Evolutionary conservation across 2,113 vertebrate species (phyloP), one percentile per base, ranked within the genome.

Genomic region (Heterocephalus glaber): DNA sequence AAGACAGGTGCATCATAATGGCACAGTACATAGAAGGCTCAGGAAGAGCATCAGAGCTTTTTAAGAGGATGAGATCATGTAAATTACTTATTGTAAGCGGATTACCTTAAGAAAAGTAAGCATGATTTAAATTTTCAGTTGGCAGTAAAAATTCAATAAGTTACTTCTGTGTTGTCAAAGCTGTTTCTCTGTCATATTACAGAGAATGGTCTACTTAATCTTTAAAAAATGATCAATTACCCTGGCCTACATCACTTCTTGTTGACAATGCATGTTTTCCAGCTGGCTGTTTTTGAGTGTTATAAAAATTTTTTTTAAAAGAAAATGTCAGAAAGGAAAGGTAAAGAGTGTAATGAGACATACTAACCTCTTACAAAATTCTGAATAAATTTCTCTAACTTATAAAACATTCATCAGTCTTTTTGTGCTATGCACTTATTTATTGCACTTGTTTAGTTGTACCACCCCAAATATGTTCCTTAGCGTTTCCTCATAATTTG

Each of bases 161-260:
- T n/a, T 19, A 72, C 70, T 81, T 95, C 80, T 90, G 20, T 81
- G 38, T 93, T 96, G 58, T 95, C 63, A 96, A 96, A 81, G 92
- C 70, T 88, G 41, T 76, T 96, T 96, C 92, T 93, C 33, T 90
- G 60, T 95, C 52, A 66, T 56, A 41, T 93, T 95, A 88, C 12
- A 85, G 93, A 93, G 80, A 98, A 97, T 82, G 33, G 49, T 61
- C 92, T 95, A 97, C 94, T 96, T 97, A 92, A 93, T 95, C 90
- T 95, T 97, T 86, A 96, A 96, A 96, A 95, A 95, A 65, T 90
- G 93, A 95, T 97, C 96, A 97, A 96, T 97, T 96, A 96, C 89
- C 52, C 47, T 93, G 41, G 65, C 60, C 86, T 95, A 56, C 12
- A 10, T 96, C 92, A 85, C 49, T 81, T 87, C 38, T 81, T 96